These are phyloP conservation scores for Hypomesus transpacificus DNA, from an alignment of 2,113 vertebrate species.

Conservation along the genomic window DNA sequence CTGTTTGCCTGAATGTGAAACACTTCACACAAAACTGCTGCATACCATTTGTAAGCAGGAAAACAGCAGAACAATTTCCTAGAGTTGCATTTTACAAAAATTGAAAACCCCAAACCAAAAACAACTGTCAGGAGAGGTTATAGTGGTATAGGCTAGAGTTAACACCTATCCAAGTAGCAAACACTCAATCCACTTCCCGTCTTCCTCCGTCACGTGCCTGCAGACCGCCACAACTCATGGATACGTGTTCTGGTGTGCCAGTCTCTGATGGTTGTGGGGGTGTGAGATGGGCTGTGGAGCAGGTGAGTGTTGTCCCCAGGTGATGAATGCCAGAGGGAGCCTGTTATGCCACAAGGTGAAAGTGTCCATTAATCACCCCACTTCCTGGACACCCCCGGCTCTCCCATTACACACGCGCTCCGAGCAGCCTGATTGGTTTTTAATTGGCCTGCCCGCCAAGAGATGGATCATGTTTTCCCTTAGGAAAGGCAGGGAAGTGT, in stretches of 20 bases:
- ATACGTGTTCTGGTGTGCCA: slow-evolving; percentile 11
- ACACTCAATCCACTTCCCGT: background rate
- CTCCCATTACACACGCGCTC: slow-evolving; percentile 73
- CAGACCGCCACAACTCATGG: slow-evolving; percentile 31
- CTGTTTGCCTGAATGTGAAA: too few species aligned
- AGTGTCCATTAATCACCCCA: slow-evolving; percentile 75
- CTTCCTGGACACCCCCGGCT: slow-evolving; percentile 65
- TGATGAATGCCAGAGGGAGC: slow-evolving; percentile 71
- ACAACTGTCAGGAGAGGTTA: too few species aligned
- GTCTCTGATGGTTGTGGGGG: slow-evolving; percentile 14
- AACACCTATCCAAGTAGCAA: background rate
- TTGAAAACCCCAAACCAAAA: too few species aligned
- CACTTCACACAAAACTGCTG: background rate
- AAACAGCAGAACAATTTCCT: too few species aligned
- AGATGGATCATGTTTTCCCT: slow-evolving; percentile 74
- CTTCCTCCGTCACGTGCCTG: slow-evolving; percentile 28
- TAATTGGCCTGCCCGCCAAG: slow-evolving; percentile 74
- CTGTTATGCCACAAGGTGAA: slow-evolving; percentile 82
- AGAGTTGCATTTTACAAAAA: too few species aligned
- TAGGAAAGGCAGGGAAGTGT: slow-evolving; percentile 47
- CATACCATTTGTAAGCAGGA: too few species aligned
- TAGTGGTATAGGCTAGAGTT: too few species aligned
- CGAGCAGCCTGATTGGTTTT: slow-evolving; percentile 78
- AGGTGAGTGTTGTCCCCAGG: slow-evolving; percentile 52
- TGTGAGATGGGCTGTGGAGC: slow-evolving; percentile 33